These are phyloP conservation scores for Cydia fagiglandana DNA, from an alignment of 1,140 invertebrate genomes.

Conservation along the genomic window DNA sequence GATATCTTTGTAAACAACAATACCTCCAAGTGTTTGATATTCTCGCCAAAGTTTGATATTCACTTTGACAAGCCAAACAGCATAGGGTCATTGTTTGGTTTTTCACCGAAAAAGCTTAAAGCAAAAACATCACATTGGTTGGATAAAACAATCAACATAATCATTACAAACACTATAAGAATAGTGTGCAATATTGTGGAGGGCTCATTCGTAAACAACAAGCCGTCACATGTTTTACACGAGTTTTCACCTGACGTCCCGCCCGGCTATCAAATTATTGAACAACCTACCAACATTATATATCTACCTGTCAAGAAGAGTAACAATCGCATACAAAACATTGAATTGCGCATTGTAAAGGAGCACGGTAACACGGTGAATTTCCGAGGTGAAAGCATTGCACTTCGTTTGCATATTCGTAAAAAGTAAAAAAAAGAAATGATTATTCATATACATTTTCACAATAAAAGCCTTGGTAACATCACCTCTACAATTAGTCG, in stretches of 20 bases:
- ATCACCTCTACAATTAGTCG: neutral
- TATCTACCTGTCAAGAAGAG: neutral
- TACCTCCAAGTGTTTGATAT: neutral
- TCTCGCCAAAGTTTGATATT: neutral
- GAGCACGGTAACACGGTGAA: no score
- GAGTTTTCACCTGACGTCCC: constrained; percentile 1
- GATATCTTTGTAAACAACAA: neutral
- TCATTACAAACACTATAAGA: constrained; percentile 11
- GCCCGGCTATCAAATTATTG: neutral
- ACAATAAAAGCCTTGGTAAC: neutral
- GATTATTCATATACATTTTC: no score
- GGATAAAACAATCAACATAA: neutral
- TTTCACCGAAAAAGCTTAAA: neutral
- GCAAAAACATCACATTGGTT: neutral
- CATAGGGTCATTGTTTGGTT: neutral
- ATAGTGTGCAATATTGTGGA: constrained; percentile 15
- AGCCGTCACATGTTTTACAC: neutral
- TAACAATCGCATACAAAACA: neutral
- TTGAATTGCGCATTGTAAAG: no score
- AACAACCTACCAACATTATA: neutral
- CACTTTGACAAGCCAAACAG: neutral
- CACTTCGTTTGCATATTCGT: no score
- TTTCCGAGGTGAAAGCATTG: no score
- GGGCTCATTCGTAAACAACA: constrained; percentile 14
- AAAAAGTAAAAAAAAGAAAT: no score